phyloP scores from a whole-genome alignment of 2,888 invertebrate species.

The Sarcophaga subvicina region DNA sequence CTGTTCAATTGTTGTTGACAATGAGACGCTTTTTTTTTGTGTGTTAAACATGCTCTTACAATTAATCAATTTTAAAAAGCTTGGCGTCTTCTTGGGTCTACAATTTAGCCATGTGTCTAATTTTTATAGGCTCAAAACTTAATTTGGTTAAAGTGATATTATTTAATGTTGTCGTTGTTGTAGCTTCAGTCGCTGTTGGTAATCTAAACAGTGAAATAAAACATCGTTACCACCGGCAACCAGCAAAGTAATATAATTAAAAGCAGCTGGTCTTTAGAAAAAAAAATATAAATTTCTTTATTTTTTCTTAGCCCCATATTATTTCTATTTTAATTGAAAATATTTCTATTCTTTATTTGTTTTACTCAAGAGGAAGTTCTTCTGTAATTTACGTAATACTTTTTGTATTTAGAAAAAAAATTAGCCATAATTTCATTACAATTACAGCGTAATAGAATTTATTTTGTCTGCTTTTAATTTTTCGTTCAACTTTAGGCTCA shows the following conservation, averaged over 20 bases:
- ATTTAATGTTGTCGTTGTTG: not conserved
- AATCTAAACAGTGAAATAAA: constrained; percentile 6
- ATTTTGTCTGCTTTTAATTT: constrained; percentile 9
- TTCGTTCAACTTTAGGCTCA: constrained; percentile 29
- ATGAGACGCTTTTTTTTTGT: not conserved
- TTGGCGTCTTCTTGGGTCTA: constrained; percentile 42
- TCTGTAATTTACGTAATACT: constrained; percentile 28
- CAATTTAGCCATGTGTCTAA: constrained; percentile 49
- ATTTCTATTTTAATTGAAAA: constrained; percentile 27
- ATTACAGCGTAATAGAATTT: constrained; percentile 4
- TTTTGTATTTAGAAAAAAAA: constrained; percentile 14
- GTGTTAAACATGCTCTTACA: constrained; percentile 46
- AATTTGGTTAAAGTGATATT: constrained; percentile 35
- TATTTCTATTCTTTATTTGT: constrained; percentile 1
- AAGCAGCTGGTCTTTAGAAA: constrained; percentile 54
- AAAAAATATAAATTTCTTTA: constrained; percentile 33
- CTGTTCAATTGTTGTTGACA: constrained; percentile 38
- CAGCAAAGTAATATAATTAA: constrained; percentile 55
- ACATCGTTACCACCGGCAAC: constrained; percentile 9
- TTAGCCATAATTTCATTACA: constrained; percentile 33
- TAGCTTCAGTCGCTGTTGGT: not conserved
- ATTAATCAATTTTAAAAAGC: constrained; percentile 59
- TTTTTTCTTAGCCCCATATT: constrained; percentile 1
- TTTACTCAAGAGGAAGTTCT: constrained; percentile 27
- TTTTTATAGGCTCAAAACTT: constrained; percentile 21